phyloP scores from a whole-genome alignment of 2,113 vertebrate species.

The Proterorhinus semilunaris region DNA sequence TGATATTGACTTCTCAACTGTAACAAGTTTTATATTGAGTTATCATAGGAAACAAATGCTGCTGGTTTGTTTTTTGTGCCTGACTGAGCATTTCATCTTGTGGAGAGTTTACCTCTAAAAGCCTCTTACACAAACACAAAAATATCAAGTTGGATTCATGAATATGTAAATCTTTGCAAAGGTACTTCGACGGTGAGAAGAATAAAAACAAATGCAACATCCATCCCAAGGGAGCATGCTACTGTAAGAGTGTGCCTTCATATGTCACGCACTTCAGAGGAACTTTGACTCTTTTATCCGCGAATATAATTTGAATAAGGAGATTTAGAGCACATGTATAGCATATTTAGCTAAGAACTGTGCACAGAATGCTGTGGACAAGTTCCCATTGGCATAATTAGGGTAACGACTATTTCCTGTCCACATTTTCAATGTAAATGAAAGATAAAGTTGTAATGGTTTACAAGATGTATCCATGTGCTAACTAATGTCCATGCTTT shows the following conservation, averaged over 20 bases:
- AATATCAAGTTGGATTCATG: conserved; percentile 6
- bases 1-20: neutral
- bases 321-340: neutral
- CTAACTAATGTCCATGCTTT: neutral
- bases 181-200: neutral
- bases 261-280: neutral
- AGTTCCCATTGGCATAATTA: too few relatives aligned
- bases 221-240: neutral
- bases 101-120: conserved; percentile 1
- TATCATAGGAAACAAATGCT: conserved; percentile 1
- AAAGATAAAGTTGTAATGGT: too few relatives aligned
- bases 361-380: too few relatives aligned
- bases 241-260: conserved; percentile 3
- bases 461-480: too few relatives aligned
- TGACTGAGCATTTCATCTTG: conserved; percentile 14
- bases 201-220: conserved; percentile 7
- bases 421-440: too few relatives aligned
- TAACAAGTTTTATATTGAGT: neutral
- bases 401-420: too few relatives aligned
- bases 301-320: neutral
- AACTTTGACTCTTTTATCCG: conserved; percentile 2
- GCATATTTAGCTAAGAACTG: neutral
- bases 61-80: conserved; percentile 11
- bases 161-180: conserved; percentile 22
- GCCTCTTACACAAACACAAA: neutral